Evolutionary conservation across 2,113 vertebrate genomes (phyloP).

Genomic region (Myxocyprinus asiaticus): DNA sequence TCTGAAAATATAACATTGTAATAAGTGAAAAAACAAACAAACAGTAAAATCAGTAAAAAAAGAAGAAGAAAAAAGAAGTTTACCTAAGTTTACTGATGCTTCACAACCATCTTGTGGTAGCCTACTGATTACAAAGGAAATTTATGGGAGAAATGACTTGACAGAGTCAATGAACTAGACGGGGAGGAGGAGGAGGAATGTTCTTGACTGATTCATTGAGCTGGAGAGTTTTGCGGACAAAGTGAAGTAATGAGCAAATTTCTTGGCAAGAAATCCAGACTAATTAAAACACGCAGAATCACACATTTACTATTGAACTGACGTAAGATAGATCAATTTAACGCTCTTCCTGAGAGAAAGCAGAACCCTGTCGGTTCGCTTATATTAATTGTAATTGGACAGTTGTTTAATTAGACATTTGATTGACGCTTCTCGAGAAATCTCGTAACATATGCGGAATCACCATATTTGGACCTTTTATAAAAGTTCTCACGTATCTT

Average conservation of each 20-base stretch:
- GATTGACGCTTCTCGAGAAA: slow-evolving; percentile 29
- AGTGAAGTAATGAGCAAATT: slow-evolving; percentile 44
- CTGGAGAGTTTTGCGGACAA: slow-evolving; percentile 7
- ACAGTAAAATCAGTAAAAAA: no score
- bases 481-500: not conserved
- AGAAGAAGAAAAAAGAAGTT: no score
- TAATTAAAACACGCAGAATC: slow-evolving; percentile 46
- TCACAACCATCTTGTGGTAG: no score
- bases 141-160: no score
- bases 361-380: slow-evolving; percentile 32
- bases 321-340: slow-evolving; percentile 39
- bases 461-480: slow-evolving; percentile 11
- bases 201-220: not conserved
- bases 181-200: not conserved
- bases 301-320: slow-evolving; percentile 35
- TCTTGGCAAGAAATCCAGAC: slow-evolving; percentile 42
- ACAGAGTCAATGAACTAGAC: no score
- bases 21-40: no score
- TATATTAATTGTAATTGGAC: slow-evolving; percentile 35
- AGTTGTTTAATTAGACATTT: slow-evolving; percentile 50
- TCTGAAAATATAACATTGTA: no score
- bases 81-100: no score
- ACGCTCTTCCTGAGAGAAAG: slow-evolving; percentile 40
- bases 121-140: no score
- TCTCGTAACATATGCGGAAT: not conserved